phyloP scores from a whole-genome alignment of 2,797 vertebrate genomes.

The Lindbergichthys nudifrons region DNA sequence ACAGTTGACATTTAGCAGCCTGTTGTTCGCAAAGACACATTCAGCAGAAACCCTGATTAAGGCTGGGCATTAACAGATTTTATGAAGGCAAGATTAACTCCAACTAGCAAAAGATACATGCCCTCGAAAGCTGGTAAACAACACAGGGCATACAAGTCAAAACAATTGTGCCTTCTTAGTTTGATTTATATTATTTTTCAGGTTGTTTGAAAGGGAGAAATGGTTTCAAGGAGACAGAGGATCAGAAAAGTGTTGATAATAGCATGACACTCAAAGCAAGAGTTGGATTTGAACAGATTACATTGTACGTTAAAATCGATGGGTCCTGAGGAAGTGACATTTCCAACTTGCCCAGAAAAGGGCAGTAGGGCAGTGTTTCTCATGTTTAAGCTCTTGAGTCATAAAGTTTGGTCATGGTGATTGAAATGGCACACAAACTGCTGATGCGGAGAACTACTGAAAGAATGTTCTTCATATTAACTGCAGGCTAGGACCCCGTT shows the following conservation, averaged over 20 bases:
- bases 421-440: background rate
- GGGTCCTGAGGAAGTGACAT: background rate
- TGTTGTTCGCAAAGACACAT: slow-evolving; percentile 60
- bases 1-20: slow-evolving; percentile 71
- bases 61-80: slow-evolving; percentile 56
- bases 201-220: background rate
- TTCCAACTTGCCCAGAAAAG: too few relatives aligned
- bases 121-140: slow-evolving; percentile 30
- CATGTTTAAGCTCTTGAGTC: background rate
- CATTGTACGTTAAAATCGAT: background rate
- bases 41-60: slow-evolving; percentile 63
- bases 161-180: slow-evolving; percentile 27
- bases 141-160: slow-evolving; percentile 26
- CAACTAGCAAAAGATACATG: slow-evolving; percentile 49
- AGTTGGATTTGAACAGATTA: background rate
- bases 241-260: background rate
- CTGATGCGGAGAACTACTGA: background rate
- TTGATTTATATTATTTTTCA: slow-evolving; percentile 1
- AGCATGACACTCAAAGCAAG: background rate
- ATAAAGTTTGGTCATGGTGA: background rate
- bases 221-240: background rate
- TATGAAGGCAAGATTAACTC: slow-evolving; percentile 60
- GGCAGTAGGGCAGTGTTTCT: background rate
- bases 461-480: background rate
- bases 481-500: background rate